These are phyloP conservation scores for Chironomus tepperi DNA, from an alignment of 1,140 invertebrate genomes.

Conservation along the genomic window DNA sequence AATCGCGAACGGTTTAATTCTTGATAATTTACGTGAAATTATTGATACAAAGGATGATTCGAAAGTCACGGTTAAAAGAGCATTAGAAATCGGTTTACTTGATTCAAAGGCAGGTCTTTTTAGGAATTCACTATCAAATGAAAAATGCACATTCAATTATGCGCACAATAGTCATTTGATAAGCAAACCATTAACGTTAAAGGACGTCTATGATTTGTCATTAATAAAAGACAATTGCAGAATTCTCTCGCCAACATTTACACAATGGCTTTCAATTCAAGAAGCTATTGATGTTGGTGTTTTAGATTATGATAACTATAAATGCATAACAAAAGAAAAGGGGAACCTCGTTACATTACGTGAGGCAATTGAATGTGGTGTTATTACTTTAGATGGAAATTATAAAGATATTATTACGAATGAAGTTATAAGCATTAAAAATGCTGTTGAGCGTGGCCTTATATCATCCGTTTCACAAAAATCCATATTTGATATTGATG, in stretches of 20 bases:
- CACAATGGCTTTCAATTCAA: slow-evolving; percentile 58
- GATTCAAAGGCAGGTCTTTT: slow-evolving; percentile 63
- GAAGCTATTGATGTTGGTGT: slow-evolving; percentile 70
- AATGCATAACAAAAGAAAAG: slow-evolving; percentile 65
- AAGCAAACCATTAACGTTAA: slow-evolving; percentile 73
- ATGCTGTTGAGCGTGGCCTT: slow-evolving; percentile 70
- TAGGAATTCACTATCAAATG: slow-evolving; percentile 66
- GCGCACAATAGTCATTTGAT: slow-evolving; percentile 65
- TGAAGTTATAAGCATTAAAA: slow-evolving; percentile 54
- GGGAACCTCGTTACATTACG: slow-evolving; percentile 66
- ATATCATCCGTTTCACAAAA: slow-evolving; percentile 75
- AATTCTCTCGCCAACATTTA: slow-evolving; percentile 66
- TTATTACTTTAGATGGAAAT: slow-evolving; percentile 58
- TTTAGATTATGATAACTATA: slow-evolving; percentile 63
- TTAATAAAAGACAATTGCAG: slow-evolving; percentile 63
- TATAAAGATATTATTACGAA: slow-evolving; percentile 56
- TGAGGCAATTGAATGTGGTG: slow-evolving; percentile 63
- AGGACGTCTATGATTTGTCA: slow-evolving; percentile 67
- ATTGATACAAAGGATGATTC: slow-evolving; percentile 60
- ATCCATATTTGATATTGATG: slow-evolving; percentile 79
- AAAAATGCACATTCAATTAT: slow-evolving; percentile 65
- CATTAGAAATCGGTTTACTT: slow-evolving; percentile 60
- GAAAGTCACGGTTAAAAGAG: slow-evolving; percentile 66
- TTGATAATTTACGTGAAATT: slow-evolving; percentile 60
- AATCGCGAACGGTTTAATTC: slow-evolving; percentile 58